Percentiles rank a stretch among this genome's conserved stretches.
These are phyloP conservation scores for Aphaenogaster floridana DNA, from an alignment of 1,140 invertebrate species.

Conservation along the genomic window DNA sequence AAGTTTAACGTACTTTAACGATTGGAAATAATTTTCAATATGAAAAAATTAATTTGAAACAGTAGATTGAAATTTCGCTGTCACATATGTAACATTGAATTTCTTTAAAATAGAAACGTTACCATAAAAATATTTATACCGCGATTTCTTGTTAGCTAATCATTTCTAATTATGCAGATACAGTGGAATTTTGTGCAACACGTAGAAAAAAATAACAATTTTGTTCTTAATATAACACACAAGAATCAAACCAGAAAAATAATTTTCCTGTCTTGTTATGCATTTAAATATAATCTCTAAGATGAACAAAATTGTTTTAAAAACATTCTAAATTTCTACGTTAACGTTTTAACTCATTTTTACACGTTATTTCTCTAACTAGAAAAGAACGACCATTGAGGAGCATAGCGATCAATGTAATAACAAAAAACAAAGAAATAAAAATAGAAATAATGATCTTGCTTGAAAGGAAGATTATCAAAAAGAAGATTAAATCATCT, in stretches of 20 bases:
- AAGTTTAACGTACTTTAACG: not conserved
- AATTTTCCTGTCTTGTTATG: not conserved
- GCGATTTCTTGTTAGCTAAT: not conserved
- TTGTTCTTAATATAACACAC: not conserved
- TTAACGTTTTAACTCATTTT: conserved; percentile 5
- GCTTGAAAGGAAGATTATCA: not conserved
- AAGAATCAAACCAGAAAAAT: not conserved
- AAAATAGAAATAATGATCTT: not conserved
- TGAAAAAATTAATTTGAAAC: not conserved
- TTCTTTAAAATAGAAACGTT: not conserved
- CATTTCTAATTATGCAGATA: not conserved
- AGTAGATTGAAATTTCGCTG: not conserved
- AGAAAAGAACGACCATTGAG: not conserved
- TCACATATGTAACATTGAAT: not conserved
- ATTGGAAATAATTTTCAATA: not conserved
- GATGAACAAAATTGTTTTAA: not conserved
- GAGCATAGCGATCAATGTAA: not conserved
- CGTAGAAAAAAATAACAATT: not conserved
- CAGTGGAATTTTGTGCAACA: not conserved
- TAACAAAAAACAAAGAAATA: not conserved
- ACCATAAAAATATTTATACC: not conserved
- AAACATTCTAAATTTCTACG: not conserved
- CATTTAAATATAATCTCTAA: not conserved
- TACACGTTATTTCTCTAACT: not conserved
- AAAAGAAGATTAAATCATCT: not conserved